These are phyloP conservation scores for Drosophila tanythrix DNA, from an alignment of 2,888 invertebrate species.

Conservation along the genomic window DNA sequence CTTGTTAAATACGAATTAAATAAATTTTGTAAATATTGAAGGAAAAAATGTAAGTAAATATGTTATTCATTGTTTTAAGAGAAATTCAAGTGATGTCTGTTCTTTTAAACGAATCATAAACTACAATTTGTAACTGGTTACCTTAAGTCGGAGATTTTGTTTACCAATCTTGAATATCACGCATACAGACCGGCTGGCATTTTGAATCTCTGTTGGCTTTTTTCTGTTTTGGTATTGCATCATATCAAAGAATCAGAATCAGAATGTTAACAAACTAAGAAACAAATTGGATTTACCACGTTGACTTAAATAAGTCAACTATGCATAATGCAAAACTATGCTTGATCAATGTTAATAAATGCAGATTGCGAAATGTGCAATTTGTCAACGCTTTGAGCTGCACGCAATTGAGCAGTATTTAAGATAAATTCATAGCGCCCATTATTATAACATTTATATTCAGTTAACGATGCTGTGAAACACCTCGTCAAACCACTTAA, in stretches of 20 bases:
- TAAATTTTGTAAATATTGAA: not conserved
- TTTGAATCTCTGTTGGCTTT: not conserved
- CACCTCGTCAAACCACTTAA: slow-evolving; percentile 41
- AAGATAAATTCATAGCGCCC: slow-evolving; percentile 21
- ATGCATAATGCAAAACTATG: slow-evolving; percentile 11
- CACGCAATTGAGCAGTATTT: slow-evolving; percentile 22
- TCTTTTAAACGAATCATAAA: not conserved
- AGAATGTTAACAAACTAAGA: slow-evolving; percentile 8
- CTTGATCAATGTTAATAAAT: slow-evolving; percentile 12
- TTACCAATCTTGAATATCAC: not conserved
- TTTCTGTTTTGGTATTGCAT: not conserved
- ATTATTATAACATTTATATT: slow-evolving; percentile 47
- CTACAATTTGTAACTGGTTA: not conserved
- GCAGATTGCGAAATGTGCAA: slow-evolving; percentile 35
- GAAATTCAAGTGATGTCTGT: not conserved
- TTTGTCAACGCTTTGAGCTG: slow-evolving; percentile 31
- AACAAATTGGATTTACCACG: slow-evolving; percentile 9
- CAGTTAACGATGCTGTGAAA: slow-evolving; percentile 54
- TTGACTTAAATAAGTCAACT: slow-evolving; percentile 15
- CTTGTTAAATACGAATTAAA: not conserved
- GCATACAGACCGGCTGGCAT: not conserved
- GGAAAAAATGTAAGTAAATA: not conserved
- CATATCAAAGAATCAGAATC: slow-evolving; percentile 11
- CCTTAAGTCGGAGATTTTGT: too few species aligned
- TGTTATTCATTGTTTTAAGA: not conserved